Percentiles rank a stretch among this genome's conserved stretches.
Evolutionary conservation across 2,888 invertebrate species (phyloP).

Genomic region (Coleophora flavipennella): DNA sequence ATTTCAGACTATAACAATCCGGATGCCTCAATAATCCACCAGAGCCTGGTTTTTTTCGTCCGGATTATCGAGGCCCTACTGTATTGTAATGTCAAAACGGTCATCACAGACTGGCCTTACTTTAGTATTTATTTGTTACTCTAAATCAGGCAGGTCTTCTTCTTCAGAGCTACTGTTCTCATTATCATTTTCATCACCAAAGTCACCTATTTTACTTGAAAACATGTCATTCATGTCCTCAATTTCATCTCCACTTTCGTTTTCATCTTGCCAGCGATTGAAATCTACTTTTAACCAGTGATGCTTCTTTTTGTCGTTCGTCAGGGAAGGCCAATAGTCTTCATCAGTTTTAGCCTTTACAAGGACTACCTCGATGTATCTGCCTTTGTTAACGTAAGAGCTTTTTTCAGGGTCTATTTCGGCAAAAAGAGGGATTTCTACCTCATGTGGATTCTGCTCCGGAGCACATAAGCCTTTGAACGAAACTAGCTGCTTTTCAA

Average conservation of each 20-base stretch:
- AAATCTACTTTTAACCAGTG: conserved; percentile 98
- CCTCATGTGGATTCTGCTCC: conserved; percentile 87
- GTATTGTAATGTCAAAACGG: no score
- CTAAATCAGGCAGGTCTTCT: conserved; percentile 78
- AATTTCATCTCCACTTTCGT: conserved; percentile 87
- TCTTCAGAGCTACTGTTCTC: conserved; percentile 81
- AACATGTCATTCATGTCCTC: conserved; percentile 51
- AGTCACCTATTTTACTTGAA: conserved; percentile 39
- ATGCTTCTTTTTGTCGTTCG: conserved; percentile 88
- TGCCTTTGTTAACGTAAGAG: conserved; percentile 77
- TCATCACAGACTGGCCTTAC: no score
- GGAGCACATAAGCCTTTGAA: conserved; percentile 90
- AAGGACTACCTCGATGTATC: conserved; percentile 80
- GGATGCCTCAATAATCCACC: no score
- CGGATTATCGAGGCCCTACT: no score
- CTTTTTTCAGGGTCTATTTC: conserved; percentile 88
- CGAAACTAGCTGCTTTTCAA: conserved; percentile 76
- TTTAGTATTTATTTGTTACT: conserved; percentile 52
- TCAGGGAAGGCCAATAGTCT: conserved; percentile 89
- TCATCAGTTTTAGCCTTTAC: conserved; percentile 77
- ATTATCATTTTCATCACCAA: conserved; percentile 52
- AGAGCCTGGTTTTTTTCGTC: no score
- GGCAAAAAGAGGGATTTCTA: conserved; percentile 86
- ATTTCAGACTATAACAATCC: no score
- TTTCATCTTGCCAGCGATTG: conserved; percentile 97